Conservation (phyloP, 2,113 vertebrate species). For the Pseudopodoces humilis region DNA sequence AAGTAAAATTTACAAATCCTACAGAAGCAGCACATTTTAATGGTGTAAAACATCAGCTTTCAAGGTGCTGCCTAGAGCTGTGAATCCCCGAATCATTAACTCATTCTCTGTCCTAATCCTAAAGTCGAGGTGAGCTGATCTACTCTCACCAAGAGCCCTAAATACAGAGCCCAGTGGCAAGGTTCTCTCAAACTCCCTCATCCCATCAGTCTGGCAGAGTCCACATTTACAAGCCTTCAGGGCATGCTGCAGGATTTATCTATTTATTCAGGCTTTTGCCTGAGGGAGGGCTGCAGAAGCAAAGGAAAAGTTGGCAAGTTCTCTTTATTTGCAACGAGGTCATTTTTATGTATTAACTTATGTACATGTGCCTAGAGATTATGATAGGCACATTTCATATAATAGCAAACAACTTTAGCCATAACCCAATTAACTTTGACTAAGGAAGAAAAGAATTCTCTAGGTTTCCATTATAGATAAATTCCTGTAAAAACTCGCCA, state of each 20-base stretch:
- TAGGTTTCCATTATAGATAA: neutral
- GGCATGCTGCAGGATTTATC: conserved; percentile 11
- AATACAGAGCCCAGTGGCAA: neutral
- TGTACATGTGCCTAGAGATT: conserved; percentile 7
- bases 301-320: neutral
- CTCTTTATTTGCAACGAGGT: neutral
- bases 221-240: neutral
- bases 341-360: conserved; percentile 42
- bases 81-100: neutral
- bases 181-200: neutral
- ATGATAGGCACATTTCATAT: neutral
- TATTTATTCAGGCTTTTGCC: conserved; percentile 42
- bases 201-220: neutral
- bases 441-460: neutral
- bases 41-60: neutral
- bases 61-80: neutral
- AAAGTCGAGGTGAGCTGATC: neutral
- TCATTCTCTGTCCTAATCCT: neutral
- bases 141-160: neutral
- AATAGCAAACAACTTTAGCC: neutral
- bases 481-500: neutral
- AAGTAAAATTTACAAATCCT: neutral
- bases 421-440: neutral
- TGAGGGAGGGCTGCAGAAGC: neutral
- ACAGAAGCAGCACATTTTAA: neutral